Percentiles rank a stretch among this genome's conserved stretches.
Conservation (phyloP, 53 echinoderm and acorn worm species). For the Crossaster papposus region DNA sequence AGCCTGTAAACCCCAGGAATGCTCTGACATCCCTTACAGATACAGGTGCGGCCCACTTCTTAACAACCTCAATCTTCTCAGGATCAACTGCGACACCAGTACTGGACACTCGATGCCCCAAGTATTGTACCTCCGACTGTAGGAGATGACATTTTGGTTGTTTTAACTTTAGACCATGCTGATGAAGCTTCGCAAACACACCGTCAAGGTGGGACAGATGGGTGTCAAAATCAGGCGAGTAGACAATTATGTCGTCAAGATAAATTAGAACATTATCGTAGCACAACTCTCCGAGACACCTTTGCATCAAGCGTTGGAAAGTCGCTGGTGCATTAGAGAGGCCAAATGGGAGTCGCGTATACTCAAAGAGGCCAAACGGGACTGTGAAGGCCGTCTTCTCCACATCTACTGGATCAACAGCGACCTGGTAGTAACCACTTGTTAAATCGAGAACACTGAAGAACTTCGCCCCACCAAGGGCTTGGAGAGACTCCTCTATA, state of each 20-base stretch:
- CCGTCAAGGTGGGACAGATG: neutral
- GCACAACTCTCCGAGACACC: constrained; percentile 48
- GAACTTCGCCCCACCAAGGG: constrained; percentile 40
- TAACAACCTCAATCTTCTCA: neutral
- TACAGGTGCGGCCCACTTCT: constrained; percentile 20
- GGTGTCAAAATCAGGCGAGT: constrained; percentile 25
- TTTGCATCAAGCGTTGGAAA: constrained; percentile 34
- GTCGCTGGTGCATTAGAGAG: constrained; percentile 49
- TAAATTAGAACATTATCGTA: constrained; percentile 32
- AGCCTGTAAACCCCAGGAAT: constrained; percentile 35
- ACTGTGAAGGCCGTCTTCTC: constrained; percentile 53
- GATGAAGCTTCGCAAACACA: neutral
- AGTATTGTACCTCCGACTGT: constrained; percentile 34
- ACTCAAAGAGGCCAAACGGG: constrained; percentile 49
- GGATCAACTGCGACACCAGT: constrained; percentile 35
- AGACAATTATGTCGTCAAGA: constrained; percentile 43
- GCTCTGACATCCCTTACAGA: constrained; percentile 9
- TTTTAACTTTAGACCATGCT: constrained; percentile 32
- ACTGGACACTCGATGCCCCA: constrained; percentile 40
- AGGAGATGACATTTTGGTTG: constrained; percentile 30
- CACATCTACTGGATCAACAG: constrained; percentile 14
- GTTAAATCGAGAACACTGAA: constrained; percentile 40
- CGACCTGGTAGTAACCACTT: constrained; percentile 64
- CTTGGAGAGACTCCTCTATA: constrained; percentile 19
- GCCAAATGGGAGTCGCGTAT: constrained; percentile 16